Evolutionary conservation across 1,140 invertebrate genomes (phyloP).

Genomic region (Palaemon carinicauda): DNA sequence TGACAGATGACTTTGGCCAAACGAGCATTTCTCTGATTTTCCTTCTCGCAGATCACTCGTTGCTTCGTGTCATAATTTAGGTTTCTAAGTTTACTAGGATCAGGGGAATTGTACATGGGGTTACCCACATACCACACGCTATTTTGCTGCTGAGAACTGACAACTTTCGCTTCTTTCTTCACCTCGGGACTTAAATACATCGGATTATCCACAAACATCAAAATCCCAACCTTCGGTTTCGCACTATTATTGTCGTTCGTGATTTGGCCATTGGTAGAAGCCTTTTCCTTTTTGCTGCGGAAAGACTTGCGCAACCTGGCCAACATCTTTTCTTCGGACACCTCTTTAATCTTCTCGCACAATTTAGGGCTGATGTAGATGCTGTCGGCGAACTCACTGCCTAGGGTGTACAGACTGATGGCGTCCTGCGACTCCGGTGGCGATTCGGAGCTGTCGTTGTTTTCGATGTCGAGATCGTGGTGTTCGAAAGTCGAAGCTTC

Average conservation of each 20-base stretch:
- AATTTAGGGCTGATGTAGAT: constrained; percentile 37
- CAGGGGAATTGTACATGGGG: constrained; percentile 54
- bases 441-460: background rate
- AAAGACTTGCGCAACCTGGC: constrained; percentile 56
- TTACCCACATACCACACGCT: constrained; percentile 52
- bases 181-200: constrained; percentile 59
- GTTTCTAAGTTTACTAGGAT: background rate
- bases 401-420: constrained; percentile 43
- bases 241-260: background rate
- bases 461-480: background rate
- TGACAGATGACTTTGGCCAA: constrained; percentile 38
- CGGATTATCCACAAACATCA: constrained; percentile 58
- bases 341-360: constrained; percentile 34
- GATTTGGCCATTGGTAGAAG: background rate
- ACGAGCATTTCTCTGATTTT: constrained; percentile 51
- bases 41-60: constrained; percentile 48
- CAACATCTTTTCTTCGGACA: constrained; percentile 58
- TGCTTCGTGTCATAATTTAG: constrained; percentile 9
- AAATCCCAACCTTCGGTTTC: constrained; percentile 38
- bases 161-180: constrained; percentile 56
- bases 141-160: constrained; percentile 25
- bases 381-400: constrained; percentile 42
- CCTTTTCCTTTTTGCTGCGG: constrained; percentile 54
- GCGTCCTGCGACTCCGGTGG: constrained; percentile 28
- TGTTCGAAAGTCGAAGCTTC: constrained; percentile 37